A percentile compares a stretch with the other conserved stretches of the same genome.
Evolutionary conservation across 2,113 vertebrate genomes (phyloP).

Genomic region (Daubentonia madagascariensis): DNA sequence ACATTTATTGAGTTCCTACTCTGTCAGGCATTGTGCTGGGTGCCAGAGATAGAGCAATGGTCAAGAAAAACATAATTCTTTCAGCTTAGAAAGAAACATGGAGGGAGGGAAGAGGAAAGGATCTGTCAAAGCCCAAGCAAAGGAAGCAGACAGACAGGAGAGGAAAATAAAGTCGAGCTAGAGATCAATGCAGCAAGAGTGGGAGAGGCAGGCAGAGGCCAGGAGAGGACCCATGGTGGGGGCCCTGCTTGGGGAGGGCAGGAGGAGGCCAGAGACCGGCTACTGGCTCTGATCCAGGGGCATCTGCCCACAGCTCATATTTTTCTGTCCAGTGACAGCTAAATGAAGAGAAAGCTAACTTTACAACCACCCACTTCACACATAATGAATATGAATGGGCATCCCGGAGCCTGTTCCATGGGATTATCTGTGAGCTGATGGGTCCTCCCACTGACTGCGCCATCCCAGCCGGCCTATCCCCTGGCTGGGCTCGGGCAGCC

Average conservation of each 20-base stretch:
- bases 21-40: not conserved
- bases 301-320: constrained; percentile 81
- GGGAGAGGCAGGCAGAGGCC: not conserved
- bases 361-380: constrained; percentile 77
- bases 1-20: not conserved
- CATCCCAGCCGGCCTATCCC: constrained; percentile 39
- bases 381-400: constrained; percentile 78
- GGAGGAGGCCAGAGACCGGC: constrained; percentile 44
- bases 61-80: not conserved
- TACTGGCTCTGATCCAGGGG: constrained; percentile 74
- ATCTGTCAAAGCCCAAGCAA: not conserved
- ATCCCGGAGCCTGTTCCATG: constrained; percentile 58
- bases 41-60: not conserved
- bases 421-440: constrained; percentile 68
- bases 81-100: not conserved
- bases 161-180: not conserved
- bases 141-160: not conserved
- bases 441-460: constrained; percentile 53
- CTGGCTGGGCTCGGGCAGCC: not conserved
- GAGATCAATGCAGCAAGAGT: not conserved
- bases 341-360: constrained; percentile 82
- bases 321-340: constrained; percentile 80
- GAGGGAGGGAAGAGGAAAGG: not conserved
- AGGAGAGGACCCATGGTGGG: not conserved
- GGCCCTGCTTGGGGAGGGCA: not conserved